A percentile compares a stretch with the other conserved stretches of the same genome.
Evolutionary conservation across 2,797 vertebrate genomes (phyloP).

Genomic region (Sebastes hubbsi): DNA sequence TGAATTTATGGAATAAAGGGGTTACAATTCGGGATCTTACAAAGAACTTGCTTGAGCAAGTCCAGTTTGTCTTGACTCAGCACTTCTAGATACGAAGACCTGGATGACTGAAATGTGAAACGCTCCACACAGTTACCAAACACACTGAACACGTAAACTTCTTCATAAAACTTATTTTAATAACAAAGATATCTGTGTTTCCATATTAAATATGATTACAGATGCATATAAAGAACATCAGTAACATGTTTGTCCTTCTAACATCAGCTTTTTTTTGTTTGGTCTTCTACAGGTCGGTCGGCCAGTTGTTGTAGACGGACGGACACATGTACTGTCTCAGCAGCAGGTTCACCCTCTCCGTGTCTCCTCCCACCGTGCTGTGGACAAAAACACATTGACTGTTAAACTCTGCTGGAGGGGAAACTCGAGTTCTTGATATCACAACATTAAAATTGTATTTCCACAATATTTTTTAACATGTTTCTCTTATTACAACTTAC

Average conservation of each 20-base stretch:
- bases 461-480: background rate
- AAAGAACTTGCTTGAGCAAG: background rate
- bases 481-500: background rate
- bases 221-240: constrained; percentile 8
- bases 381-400: constrained; percentile 7
- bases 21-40: background rate
- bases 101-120: background rate
- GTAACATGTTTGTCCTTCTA: background rate
- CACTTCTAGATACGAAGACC: background rate
- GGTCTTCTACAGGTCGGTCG: constrained; percentile 49
- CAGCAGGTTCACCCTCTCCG: constrained; percentile 75
- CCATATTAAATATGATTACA: constrained; percentile 34
- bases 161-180: constrained; percentile 50
- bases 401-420: background rate
- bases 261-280: background rate
- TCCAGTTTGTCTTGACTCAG: background rate
- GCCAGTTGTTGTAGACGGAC: constrained; percentile 70
- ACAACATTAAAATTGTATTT: background rate
- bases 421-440: background rate
- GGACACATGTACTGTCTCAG: constrained; percentile 83
- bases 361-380: constrained; percentile 70
- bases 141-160: background rate
- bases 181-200: constrained; percentile 44
- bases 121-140: background rate
- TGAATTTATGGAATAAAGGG: background rate